Evolutionary conservation across 1,140 invertebrate species (phyloP).

Genomic region (Hirudo medicinalis): DNA sequence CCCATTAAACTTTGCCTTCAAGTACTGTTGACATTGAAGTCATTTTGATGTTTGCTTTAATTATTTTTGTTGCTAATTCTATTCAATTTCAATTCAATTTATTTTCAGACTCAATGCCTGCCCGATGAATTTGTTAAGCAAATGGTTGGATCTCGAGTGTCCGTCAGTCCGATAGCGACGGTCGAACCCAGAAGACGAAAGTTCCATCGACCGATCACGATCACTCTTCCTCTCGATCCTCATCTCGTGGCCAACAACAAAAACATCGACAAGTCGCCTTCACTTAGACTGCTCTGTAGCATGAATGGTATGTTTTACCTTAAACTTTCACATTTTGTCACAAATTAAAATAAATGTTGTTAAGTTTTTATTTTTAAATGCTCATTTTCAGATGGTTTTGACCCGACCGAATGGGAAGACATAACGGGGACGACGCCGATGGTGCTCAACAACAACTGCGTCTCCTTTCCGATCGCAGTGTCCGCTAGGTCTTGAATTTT

Average conservation of each 20-base stretch:
- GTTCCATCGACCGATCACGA: slow-evolving; percentile 95
- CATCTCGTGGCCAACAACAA: slow-evolving; percentile 81
- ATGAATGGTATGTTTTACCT: slow-evolving; percentile 68
- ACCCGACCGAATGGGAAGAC: slow-evolving; percentile 97
- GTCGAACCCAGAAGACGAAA: slow-evolving; percentile 91
- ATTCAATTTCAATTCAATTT: not conserved
- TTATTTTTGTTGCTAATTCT: not conserved
- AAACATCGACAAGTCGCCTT: slow-evolving; percentile 59
- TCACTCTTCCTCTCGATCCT: slow-evolving; percentile 95
- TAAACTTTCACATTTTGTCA: not conserved
- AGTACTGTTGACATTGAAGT: slow-evolving; percentile 53
- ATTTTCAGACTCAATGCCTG: slow-evolving; percentile 61
- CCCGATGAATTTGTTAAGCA: slow-evolving; percentile 82
- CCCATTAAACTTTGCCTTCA: slow-evolving; percentile 99
- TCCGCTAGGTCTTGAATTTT: slow-evolving; percentile 61
- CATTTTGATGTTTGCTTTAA: not conserved
- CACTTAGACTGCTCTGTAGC: slow-evolving; percentile 85
- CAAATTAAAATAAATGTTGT: not conserved
- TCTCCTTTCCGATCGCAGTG: slow-evolving; percentile 97
- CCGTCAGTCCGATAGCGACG: slow-evolving; percentile 94
- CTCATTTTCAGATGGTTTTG: slow-evolving; percentile 64
- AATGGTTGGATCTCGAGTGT: slow-evolving; percentile 80
- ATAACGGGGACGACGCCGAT: slow-evolving; percentile 96
- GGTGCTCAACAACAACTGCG: slow-evolving; percentile 94
- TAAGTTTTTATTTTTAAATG: not conserved